A percentile compares a stretch with the other conserved stretches of the same genome.
These are phyloP conservation scores for Acanthisitta chloris DNA, from an alignment of 2,113 vertebrate species.

Conservation along the genomic window DNA sequence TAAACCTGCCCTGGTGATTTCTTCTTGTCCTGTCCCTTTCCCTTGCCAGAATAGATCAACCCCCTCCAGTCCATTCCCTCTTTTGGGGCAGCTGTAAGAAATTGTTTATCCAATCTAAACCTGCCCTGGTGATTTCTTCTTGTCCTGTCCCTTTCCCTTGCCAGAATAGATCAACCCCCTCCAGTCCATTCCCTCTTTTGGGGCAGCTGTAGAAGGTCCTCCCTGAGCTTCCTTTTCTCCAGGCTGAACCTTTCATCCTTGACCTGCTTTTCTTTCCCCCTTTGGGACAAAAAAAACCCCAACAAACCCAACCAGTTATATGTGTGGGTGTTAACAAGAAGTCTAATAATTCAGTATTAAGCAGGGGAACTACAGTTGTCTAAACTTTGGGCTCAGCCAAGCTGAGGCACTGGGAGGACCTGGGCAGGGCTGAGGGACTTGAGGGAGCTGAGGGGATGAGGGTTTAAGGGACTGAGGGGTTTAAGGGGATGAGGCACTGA, in stretches of 20 bases:
- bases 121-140: not conserved
- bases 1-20: not conserved
- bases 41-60: not conserved
- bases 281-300: not conserved
- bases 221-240: not conserved
- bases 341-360: too few species aligned
- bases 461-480: too few species aligned
- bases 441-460: not conserved
- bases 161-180: not conserved
- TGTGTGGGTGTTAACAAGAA: not conserved
- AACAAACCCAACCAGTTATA: not conserved
- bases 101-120: not conserved
- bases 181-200: rapidly evolving
- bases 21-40: not conserved
- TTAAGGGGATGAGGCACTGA: too few species aligned
- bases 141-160: not conserved
- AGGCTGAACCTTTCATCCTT: not conserved
- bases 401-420: not conserved
- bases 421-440: not conserved
- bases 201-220: not conserved
- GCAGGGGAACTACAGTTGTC: rapidly evolving
- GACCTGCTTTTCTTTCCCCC: not conserved
- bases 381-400: rapidly evolving
- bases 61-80: rapidly evolving
- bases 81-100: not conserved